Base-by-base conservation (phyloP, 2,797 vertebrate genomes). In the Hybognathus amarus region DNA sequence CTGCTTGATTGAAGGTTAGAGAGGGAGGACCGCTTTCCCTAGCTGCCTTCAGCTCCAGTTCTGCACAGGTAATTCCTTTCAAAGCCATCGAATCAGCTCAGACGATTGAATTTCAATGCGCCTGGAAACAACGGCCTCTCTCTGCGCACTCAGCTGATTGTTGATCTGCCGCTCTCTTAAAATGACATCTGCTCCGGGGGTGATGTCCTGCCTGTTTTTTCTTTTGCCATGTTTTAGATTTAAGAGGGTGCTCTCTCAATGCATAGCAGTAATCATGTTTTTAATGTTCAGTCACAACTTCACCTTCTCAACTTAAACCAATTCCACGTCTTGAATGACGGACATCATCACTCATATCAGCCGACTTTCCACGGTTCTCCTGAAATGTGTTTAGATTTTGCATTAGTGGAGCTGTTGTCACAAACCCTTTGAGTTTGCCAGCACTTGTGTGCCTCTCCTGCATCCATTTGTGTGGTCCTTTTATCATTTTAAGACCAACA, bases 61-160 rank as follows among this genome's bases (percentile, higher is more conserved):
- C 92, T 92, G 88, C 89, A 88, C 89, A 88, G 92, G 93, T 94
- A 95, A 95, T 95, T 94, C 92, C 91, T 90, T 90, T 90, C 90
- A 90, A 92, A 92, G 91, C 80, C 92, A 91, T 90, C 89, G 91
- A 94, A 93, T 94, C 92, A 86, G 91, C 89, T 90, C 88, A 80
- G 85, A 87, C 56, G 90, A 95, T 93, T 94, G 92, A 91, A 93
- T 94, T 95, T 93, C 93, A 91, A 91, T 94, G 90, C 85, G 90
- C 91, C 90, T 88, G 85, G 83, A 83, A 56, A 76, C 87, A 86
- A 81, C 85, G 85, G 87, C 83, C 70, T 54, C 85, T 87, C 92
- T 90, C 86, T 86, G 89, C 91, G 91, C 91, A 90, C 92, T 92
- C 89, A 88, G 71, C 84, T 86, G 91, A 93, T 93, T 92, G 90